These are phyloP conservation scores for Australoheros facetus DNA, from an alignment of 2,797 vertebrate species.

Conservation along the genomic window DNA sequence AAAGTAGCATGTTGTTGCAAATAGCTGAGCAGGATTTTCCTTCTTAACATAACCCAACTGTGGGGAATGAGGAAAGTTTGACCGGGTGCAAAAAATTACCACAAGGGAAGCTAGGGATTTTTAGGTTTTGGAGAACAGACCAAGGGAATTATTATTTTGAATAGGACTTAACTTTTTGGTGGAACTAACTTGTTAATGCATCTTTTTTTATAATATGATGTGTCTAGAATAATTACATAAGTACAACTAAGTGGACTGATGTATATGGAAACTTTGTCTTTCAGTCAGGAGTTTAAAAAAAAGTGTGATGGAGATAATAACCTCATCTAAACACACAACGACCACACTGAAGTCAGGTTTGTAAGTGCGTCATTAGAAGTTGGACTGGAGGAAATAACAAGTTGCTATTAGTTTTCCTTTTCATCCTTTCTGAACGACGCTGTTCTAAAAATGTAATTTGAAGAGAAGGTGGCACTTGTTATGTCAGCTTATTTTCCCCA, in stretches of 20 bases:
- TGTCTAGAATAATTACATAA: conserved; percentile 11
- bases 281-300: rapidly evolving
- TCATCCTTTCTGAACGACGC: not conserved
- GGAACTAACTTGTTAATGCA: not conserved
- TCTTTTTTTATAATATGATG: not conserved
- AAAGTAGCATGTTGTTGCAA: conserved; percentile 52
- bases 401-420: conserved; percentile 29
- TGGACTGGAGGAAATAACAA: conserved; percentile 14
- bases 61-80: conserved; percentile 29
- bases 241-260: not conserved
- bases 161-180: not conserved
- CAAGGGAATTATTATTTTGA: not conserved
- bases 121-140: not conserved
- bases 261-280: not conserved
- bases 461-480: not conserved
- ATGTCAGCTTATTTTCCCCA: not conserved
- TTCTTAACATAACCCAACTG: conserved; percentile 22
- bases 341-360: conserved; percentile 1
- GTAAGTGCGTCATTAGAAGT: not conserved
- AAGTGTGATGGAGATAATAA: not conserved
- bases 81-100: conserved; percentile 3
- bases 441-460: not conserved
- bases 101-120: not conserved
- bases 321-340: conserved; percentile 7
- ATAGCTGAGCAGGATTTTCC: conserved; percentile 59